Evolutionary conservation across 2,888 invertebrate genomes (phyloP).

Genomic region (Nematopogon swammerdamellus): DNA sequence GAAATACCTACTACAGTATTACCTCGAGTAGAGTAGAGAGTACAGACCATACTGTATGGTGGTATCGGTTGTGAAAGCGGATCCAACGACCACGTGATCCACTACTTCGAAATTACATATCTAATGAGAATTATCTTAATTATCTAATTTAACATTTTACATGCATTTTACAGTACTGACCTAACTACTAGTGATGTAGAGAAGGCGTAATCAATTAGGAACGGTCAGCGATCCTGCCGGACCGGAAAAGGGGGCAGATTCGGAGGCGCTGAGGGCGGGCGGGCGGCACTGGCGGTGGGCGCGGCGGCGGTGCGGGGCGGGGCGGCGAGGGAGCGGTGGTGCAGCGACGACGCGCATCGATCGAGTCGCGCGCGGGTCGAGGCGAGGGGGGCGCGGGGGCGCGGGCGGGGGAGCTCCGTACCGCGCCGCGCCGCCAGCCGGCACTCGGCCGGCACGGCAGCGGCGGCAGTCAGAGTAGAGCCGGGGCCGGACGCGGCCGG

Average conservation of each 20-base stretch:
- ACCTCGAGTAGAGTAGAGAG: no score
- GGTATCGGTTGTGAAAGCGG: no score
- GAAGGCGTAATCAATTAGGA: conserved; percentile 53
- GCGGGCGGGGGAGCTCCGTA: conserved; percentile 23
- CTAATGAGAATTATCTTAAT: no score
- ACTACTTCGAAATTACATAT: no score
- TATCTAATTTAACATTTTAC: no score
- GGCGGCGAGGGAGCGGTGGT: conserved; percentile 17
- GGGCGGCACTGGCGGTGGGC: conserved; percentile 27
- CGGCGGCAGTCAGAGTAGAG: conserved; percentile 24
- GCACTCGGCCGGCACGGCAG: conserved; percentile 28
- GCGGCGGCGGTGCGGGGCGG: conserved; percentile 21
- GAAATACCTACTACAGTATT: no score
- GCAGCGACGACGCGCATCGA: conserved; percentile 17
- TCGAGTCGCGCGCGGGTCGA: conserved; percentile 24
- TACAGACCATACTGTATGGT: no score
- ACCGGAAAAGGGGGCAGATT: conserved; percentile 53
- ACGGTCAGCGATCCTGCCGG: conserved; percentile 44
- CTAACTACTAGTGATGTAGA: neutral
- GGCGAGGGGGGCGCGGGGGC: conserved; percentile 27
- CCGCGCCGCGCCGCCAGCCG: conserved; percentile 16
- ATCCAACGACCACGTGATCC: no score
- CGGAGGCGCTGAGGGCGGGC: conserved; percentile 28
- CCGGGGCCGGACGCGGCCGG: conserved; percentile 24
- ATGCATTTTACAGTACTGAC: no score